Evolutionary conservation across 2,113 vertebrate genomes (phyloP).

Genomic region (Ailurus styani): DNA sequence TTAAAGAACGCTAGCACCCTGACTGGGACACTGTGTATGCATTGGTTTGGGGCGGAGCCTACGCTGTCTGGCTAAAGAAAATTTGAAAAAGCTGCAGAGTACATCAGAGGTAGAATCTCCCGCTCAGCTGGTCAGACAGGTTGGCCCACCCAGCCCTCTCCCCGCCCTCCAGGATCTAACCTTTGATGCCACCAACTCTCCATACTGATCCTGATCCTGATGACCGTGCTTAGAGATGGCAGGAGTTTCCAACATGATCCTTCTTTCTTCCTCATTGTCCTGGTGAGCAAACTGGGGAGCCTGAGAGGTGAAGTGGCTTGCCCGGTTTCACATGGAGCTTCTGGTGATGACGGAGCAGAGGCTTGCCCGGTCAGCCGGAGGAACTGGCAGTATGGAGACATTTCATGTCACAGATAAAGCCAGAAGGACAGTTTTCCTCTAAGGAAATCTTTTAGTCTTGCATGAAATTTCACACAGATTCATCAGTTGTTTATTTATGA

Average conservation of each 20-base stretch:
- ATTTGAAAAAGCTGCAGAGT: background rate
- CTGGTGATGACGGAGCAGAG: background rate
- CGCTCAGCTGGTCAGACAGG: background rate
- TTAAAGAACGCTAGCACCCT: background rate
- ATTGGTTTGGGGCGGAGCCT: background rate
- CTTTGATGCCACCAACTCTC: background rate
- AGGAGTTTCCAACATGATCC: background rate
- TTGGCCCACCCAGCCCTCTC: background rate
- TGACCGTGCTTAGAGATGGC: background rate
- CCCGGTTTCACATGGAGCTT: background rate
- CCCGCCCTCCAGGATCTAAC: background rate
- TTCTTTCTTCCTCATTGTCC: too few relatives aligned
- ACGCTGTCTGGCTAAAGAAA: background rate
- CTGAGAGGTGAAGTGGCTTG: background rate
- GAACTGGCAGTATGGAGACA: background rate
- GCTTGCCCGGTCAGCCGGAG: background rate
- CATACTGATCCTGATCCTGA: background rate
- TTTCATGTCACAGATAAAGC: background rate
- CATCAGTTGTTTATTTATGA: background rate
- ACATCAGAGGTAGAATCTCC: background rate
- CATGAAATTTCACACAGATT: background rate
- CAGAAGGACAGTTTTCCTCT: background rate
- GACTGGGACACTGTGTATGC: background rate
- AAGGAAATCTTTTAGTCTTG: background rate
- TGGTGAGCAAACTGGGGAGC: background rate